Conservation (phyloP, 2,113 vertebrate genomes). For the Ploceus nigricollis region DNA sequence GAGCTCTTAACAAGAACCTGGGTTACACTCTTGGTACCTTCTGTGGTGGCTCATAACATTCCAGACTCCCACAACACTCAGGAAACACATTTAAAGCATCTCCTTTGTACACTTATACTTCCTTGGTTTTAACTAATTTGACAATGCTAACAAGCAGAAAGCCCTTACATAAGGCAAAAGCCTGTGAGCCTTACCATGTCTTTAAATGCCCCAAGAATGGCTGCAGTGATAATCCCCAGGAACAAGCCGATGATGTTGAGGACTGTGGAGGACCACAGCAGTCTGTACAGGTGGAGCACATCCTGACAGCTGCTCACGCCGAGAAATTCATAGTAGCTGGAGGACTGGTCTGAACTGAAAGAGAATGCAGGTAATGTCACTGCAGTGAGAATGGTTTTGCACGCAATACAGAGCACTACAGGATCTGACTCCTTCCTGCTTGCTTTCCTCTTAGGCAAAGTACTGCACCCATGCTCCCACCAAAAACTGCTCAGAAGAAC, state of each 20-base stretch:
- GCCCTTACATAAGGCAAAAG: background rate
- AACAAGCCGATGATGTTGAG: constrained; percentile 86
- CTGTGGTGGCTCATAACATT: background rate
- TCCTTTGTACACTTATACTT: background rate
- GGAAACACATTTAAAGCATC: background rate
- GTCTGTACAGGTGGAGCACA: constrained; percentile 84
- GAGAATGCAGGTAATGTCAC: background rate
- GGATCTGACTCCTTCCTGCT: background rate
- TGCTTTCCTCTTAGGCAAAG: background rate
- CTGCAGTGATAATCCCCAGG: constrained; percentile 86
- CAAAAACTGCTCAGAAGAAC: background rate
- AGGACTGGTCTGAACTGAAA: constrained; percentile 74
- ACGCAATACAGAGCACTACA: background rate
- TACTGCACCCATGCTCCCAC: background rate
- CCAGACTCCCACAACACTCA: background rate
- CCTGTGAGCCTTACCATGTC: constrained; percentile 80
- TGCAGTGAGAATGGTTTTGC: background rate
- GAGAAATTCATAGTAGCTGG: constrained; percentile 83
- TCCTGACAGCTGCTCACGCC: constrained; percentile 87
- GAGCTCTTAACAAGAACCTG: background rate
- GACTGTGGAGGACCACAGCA: constrained; percentile 87
- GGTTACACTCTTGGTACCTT: background rate
- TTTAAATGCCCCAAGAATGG: constrained; percentile 92
- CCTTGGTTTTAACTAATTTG: background rate
- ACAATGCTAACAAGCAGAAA: background rate